Base-by-base conservation (phyloP, 1,140 invertebrate species). In the Zelostemma sp. region DNA sequence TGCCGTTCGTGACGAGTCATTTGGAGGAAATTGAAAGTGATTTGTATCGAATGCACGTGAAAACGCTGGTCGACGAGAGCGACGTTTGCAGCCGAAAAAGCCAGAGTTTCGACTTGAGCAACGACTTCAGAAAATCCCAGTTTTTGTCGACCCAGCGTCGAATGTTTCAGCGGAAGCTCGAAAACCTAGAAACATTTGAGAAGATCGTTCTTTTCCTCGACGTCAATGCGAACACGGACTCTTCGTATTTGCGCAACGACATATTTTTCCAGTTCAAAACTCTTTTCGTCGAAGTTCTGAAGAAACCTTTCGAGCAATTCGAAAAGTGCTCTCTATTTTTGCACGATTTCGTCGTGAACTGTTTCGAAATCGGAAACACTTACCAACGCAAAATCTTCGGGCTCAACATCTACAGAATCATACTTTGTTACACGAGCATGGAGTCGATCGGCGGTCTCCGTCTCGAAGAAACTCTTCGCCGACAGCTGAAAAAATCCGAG, bases 331-430 rank as follows among this genome's bases (percentile, higher is more conserved):
- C 85, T n/a, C 61, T 85, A 18, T 88, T 86, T 86, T 61, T 90
- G n/a, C 75, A 86, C 54, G 60, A 70, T 25, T 81, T 87, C 40
- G 70, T 88, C 8, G 66, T 87, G 35, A 69, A 81, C 28, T 87
- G 85, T 66, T 78, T 89, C 3, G 77, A 83, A 63, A 80, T 86
- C 38, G 87, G 85, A 18, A 84, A 84, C n/a, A 86, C 85, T 69
- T 90, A 88, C 73, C 88, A 90, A 73, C 67, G 88, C 19, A 86
- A 83, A 67, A 82, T 85, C 38, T 66, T 86, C n/a, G 85, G 81
- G 47, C 63, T 87, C 11, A 80, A 78, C 14, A 64, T 87, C 21
- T 86, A 80, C 51, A 77, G 62, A 46, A 73, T 78, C 25, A 56
- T 82, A 59, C 72, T 86, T 14, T 53, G 18, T 18, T 73, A 68